phyloP scores from a whole-genome alignment of 92 coral and sea anemone genomes.

The Parazoanthus swiftii region DNA sequence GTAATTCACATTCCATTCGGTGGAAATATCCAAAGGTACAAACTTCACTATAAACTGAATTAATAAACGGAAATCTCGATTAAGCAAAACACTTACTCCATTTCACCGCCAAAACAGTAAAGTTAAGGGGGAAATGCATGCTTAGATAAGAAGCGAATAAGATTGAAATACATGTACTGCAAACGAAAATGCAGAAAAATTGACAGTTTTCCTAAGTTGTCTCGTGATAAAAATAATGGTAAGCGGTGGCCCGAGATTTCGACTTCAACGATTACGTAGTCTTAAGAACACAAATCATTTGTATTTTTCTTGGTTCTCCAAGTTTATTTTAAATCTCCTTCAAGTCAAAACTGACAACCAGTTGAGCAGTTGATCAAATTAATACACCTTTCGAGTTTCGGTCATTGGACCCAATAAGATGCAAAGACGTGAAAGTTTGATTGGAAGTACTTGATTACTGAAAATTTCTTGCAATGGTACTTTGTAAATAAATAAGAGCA shows the following conservation, averaged over 20 bases:
- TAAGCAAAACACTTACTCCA: not conserved
- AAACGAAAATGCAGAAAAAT: too few species aligned
- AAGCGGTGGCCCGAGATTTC: not conserved
- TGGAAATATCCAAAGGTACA: not conserved
- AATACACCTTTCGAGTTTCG: too few species aligned
- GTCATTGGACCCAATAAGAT: too few species aligned
- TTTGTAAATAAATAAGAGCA: not conserved
- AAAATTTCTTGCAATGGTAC: not conserved
- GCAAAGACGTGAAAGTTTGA: not conserved
- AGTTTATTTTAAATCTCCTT: not conserved
- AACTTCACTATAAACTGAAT: not conserved
- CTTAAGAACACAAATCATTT: too few species aligned
- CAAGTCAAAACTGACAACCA: not conserved
- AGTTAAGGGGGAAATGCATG: not conserved
- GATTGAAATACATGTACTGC: too few species aligned
- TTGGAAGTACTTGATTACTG: not conserved
- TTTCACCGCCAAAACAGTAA: not conserved
- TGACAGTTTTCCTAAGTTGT: not conserved
- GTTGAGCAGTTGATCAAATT: not conserved
- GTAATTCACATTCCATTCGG: slow-evolving; percentile 13
- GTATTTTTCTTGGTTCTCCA: not conserved
- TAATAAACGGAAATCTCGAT: not conserved
- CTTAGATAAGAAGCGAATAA: not conserved
- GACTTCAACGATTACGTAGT: too few species aligned
- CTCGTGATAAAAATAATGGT: not conserved